These are phyloP conservation scores for Panagrolaimus sp. DNA, from an alignment of 1,140 invertebrate species.

Conservation along the genomic window DNA sequence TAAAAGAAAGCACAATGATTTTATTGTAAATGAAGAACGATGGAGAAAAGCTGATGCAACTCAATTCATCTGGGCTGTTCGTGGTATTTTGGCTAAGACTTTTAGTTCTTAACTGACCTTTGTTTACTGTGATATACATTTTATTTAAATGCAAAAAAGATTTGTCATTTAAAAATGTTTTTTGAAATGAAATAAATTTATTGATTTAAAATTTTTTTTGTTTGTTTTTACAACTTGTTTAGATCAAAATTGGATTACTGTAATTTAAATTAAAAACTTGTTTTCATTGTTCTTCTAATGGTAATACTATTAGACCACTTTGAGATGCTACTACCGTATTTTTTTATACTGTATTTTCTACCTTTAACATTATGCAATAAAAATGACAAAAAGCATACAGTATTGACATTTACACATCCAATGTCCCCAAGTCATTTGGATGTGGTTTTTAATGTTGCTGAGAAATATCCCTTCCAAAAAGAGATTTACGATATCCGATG, in stretches of 20 bases:
- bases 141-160: neutral
- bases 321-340: too few relatives aligned
- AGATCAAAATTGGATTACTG: too few relatives aligned
- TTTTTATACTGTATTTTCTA: too few relatives aligned
- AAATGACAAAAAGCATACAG: too few relatives aligned
- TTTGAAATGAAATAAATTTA: neutral
- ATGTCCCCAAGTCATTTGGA: neutral
- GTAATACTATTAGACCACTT: too few relatives aligned
- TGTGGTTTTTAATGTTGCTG: neutral
- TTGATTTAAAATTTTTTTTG: neutral
- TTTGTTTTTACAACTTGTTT: too few relatives aligned
- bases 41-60: neutral
- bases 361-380: too few relatives aligned
- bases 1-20: neutral
- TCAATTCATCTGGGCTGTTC: neutral
- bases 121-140: neutral
- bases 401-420: neutral
- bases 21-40: neutral
- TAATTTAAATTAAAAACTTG: too few relatives aligned
- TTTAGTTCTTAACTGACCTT: neutral
- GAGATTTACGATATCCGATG: constrained; percentile 5
- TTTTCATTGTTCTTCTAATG: too few relatives aligned
- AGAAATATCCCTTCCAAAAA: neutral
- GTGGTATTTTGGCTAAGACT: neutral
- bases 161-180: neutral